Percentiles rank a stretch among this genome's conserved stretches.
Conservation (phyloP, 2,113 vertebrate species). For the Seriola rivoliana region DNA sequence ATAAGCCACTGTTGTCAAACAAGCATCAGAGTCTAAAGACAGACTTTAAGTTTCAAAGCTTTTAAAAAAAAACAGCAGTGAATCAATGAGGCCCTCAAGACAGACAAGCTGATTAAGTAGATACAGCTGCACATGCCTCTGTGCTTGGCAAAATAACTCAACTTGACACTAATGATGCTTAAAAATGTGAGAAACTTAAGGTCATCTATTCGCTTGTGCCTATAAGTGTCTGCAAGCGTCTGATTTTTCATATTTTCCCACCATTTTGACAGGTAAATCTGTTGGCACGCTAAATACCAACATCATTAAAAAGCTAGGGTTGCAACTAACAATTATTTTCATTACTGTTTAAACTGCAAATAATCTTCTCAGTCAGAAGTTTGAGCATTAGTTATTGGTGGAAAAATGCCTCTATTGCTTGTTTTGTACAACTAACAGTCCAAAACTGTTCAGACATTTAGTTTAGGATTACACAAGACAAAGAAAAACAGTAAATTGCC, state of each 20-base stretch:
- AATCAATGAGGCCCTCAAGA: neutral
- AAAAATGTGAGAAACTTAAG: conserved; percentile 12
- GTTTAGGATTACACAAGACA: too few species aligned
- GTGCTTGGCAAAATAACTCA: neutral
- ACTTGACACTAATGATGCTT: conserved; percentile 18
- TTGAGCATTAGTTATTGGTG: too few species aligned
- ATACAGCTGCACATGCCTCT: conserved; percentile 28
- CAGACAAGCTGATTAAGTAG: neutral
- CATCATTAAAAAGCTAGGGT: neutral
- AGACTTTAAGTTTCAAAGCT: neutral
- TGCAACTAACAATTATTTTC: neutral
- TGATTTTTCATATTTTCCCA: neutral
- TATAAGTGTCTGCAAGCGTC: too few species aligned
- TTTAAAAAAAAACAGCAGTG: neutral
- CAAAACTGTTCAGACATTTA: too few species aligned
- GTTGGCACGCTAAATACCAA: neutral
- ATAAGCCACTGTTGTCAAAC: neutral
- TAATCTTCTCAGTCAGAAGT: neutral
- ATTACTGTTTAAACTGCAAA: neutral
- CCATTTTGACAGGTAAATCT: neutral
- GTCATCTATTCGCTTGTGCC: neutral
- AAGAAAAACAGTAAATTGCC: too few species aligned
- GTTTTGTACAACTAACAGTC: too few species aligned
- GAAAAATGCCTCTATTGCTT: too few species aligned
- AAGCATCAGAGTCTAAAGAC: neutral